Base-by-base conservation (phyloP, 2,113 vertebrate species). In the Mustela nigripes region DNA sequence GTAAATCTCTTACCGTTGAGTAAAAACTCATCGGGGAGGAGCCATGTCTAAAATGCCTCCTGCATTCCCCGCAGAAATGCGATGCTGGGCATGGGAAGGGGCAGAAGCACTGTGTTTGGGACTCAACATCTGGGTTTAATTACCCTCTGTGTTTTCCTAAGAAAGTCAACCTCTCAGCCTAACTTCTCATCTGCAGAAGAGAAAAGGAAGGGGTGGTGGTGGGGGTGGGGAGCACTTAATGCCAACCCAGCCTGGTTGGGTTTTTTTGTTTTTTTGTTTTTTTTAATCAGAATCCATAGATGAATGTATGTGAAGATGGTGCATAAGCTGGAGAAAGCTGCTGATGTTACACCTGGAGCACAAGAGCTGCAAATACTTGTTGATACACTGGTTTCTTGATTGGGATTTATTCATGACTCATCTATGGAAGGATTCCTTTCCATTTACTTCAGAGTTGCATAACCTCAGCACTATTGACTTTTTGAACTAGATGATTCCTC, bases 61-160 rank as follows among this genome's bases (percentile, higher is more conserved):
- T 92, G 56, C 45, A 15, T 88, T 85, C 95, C 67, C 82, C 58
- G 33, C 58, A 91, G 93, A 97, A 96, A 95, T 14, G 76, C 69
- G 90, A 36, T 7, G 62, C 80, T 45, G 50, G 94, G 80, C 90
- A 84, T 31, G 18, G 0, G 36, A 94, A 90, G 65, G 58, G 56
- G 62, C 94, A 95, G 83, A 96, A 95, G 65, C 69, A 22, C 92
- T 88, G 94, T 71, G 56, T 83, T 92, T 83, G 97, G 95, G 80
- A 73, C 91, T 87, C 67, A 11, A 96, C 97, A 98, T 98, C 97
- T 97, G 96, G 95, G 83, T 90, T 96, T 97, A 96, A 96, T 97
- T 94, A 96, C 63, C 94, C 96, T 96, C 96, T 96, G 56, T 97
- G 91, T 92, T 97, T 85, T 80, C 87, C 83, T 65, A 88, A 96